These are phyloP conservation scores for Listronotus bonariensis DNA, from an alignment of 1,140 invertebrate genomes.

Conservation along the genomic window DNA sequence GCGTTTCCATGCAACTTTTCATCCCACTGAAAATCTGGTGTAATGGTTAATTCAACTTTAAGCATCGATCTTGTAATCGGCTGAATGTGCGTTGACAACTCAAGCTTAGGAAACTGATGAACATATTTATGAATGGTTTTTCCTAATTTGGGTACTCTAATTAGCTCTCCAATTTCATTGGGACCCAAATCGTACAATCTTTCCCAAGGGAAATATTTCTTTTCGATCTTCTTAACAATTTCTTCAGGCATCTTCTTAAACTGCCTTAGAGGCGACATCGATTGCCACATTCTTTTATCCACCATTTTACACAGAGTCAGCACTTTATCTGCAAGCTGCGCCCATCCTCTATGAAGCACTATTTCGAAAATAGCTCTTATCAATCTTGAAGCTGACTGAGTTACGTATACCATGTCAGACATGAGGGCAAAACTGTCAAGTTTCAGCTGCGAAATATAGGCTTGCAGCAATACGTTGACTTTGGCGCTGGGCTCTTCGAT, in stretches of 20 bases:
- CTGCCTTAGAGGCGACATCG: slow-evolving; percentile 97
- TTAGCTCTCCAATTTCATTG: slow-evolving; percentile 96
- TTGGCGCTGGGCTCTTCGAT: slow-evolving; percentile 99
- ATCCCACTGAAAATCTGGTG: slow-evolving; percentile 99
- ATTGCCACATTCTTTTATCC: slow-evolving; percentile 98
- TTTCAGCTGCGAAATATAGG: slow-evolving; percentile 98
- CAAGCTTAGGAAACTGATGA: slow-evolving; percentile 95
- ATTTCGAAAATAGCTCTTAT: slow-evolving; percentile 99
- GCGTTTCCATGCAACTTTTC: slow-evolving; percentile 95
- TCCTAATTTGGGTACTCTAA: slow-evolving; percentile 93
- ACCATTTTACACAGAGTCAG: slow-evolving; percentile 98
- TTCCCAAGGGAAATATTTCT: slow-evolving; percentile 95
- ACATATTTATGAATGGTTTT: slow-evolving; percentile 98
- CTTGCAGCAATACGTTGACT: slow-evolving; percentile 93
- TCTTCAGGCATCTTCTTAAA: slow-evolving; percentile 98
- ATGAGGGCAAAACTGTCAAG: slow-evolving; percentile 97
- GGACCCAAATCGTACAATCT: slow-evolving; percentile 94
- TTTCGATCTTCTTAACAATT: slow-evolving; percentile 97
- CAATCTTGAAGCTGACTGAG: slow-evolving; percentile 93
- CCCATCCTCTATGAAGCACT: slow-evolving; percentile 89
- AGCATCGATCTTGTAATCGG: slow-evolving; percentile 96
- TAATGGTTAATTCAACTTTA: slow-evolving; percentile 96
- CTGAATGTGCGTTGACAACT: slow-evolving; percentile 94
- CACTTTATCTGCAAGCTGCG: slow-evolving; percentile 94
- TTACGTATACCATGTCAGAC: slow-evolving; percentile 99